Conservation (phyloP, 2,113 vertebrate species). For the Cromileptes altivelis region DNA sequence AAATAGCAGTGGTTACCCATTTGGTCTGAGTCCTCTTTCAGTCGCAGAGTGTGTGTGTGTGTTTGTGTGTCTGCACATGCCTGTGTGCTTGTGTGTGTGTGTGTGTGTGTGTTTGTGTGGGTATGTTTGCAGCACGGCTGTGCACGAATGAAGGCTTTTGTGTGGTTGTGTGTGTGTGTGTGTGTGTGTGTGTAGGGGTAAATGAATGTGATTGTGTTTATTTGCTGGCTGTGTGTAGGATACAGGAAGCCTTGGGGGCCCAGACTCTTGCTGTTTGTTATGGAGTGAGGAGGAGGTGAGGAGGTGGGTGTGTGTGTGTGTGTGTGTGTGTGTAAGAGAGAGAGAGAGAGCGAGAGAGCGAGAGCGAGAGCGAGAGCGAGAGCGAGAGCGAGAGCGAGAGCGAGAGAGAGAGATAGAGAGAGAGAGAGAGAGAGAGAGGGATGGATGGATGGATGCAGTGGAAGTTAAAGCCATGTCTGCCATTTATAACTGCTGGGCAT, state of each 20-base stretch:
- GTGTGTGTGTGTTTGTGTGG: constrained; percentile 47
- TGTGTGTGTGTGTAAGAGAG: constrained; percentile 2
- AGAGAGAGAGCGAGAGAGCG: too few relatives aligned
- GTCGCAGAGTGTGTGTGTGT: constrained; percentile 18
- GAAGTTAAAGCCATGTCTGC: constrained; percentile 82
- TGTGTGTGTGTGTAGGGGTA: constrained; percentile 67
- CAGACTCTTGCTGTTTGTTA: constrained; percentile 84
- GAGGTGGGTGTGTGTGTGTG: constrained; percentile 40
- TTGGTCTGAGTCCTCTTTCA: constrained; percentile 61
- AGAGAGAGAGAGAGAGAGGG: not conserved
- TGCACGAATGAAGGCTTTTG: constrained; percentile 54
- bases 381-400: not conserved
- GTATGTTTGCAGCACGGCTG: constrained; percentile 52
- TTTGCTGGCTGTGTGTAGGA: constrained; percentile 83
- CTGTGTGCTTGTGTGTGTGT: constrained; percentile 41
- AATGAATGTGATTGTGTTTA: constrained; percentile 85
- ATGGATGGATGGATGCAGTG: constrained; percentile 35
- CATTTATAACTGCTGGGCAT: constrained; percentile 87
- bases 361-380: too few relatives aligned
- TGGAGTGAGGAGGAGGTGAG: constrained; percentile 84
- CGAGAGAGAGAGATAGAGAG: not conserved
- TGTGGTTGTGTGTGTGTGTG: constrained; percentile 28
- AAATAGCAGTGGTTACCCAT: constrained; percentile 70
- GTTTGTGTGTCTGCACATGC: constrained; percentile 54
- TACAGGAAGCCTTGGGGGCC: constrained; percentile 87